phyloP scores from a whole-genome alignment of 2,113 vertebrate genomes.

The Hippolais icterina region DNA sequence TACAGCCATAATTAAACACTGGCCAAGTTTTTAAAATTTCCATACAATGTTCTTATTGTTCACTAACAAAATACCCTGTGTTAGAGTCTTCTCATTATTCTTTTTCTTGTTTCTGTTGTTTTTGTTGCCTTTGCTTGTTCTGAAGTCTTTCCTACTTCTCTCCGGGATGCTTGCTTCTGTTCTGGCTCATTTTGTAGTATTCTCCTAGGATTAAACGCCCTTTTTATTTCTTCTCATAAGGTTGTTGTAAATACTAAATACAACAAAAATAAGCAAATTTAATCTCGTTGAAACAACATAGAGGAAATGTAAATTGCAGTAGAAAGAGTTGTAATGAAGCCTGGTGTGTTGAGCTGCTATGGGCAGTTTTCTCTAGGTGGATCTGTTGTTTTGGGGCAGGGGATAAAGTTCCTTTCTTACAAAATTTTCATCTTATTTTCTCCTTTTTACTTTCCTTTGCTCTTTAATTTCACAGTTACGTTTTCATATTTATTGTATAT shows the following conservation, averaged over 20 bases:
- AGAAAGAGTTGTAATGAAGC: background rate
- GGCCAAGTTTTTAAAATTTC: background rate
- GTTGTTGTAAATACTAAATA: background rate
- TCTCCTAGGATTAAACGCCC: background rate
- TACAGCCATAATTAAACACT: background rate
- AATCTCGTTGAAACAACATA: background rate
- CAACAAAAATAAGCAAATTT: background rate
- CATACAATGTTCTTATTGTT: background rate
- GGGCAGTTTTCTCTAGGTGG: background rate
- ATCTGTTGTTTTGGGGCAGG: background rate
- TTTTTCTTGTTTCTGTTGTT: background rate
- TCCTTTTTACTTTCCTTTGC: background rate
- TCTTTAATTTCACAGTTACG: background rate
- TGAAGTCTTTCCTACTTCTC: background rate
- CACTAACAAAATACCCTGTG: background rate
- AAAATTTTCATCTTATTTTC: background rate
- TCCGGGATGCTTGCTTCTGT: background rate
- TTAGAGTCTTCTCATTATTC: background rate
- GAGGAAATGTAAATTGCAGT: background rate
- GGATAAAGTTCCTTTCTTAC: background rate
- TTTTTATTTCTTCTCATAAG: background rate
- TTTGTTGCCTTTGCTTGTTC: background rate
- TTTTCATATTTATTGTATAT: background rate
- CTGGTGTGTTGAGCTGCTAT: background rate
- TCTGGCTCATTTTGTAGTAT: background rate